Evolutionary conservation across 2,113 vertebrate genomes (phyloP).

Genomic region (Acinonyx jubatus): DNA sequence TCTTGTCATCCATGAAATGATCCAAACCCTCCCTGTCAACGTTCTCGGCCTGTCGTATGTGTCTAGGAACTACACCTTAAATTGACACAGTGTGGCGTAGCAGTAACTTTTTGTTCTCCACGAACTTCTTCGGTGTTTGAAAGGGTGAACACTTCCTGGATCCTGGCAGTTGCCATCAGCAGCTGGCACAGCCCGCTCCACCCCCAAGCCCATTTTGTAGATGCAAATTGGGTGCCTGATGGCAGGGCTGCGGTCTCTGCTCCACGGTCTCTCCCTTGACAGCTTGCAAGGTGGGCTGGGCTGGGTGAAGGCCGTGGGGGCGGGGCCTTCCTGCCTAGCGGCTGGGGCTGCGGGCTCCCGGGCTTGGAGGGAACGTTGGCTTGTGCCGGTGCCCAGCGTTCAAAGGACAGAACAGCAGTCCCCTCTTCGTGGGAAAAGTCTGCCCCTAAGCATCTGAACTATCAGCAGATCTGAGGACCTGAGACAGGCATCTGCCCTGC

Average conservation of each 20-base stretch:
- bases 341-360: not conserved
- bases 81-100: not conserved
- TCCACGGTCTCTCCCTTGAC: not conserved
- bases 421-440: conserved; percentile 13
- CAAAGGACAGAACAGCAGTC: not conserved
- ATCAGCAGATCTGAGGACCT: conserved; percentile 21
- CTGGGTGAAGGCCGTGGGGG: not conserved
- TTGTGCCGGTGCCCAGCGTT: not conserved
- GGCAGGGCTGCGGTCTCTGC: not conserved
- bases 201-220: not conserved
- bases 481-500: not conserved
- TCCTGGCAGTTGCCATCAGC: not conserved
- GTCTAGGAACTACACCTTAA: not conserved
- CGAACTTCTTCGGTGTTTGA: not conserved
- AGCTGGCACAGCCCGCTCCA: not conserved
- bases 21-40: not conserved
- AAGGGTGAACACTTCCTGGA: not conserved
- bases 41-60: not conserved
- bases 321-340: not conserved
- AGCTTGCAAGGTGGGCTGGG: not conserved
- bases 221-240: not conserved
- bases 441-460: conserved; percentile 14
- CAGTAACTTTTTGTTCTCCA: conserved; percentile 24
- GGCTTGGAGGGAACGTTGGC: not conserved
- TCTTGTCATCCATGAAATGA: conserved; percentile 22